Base-by-base conservation (phyloP, 2,113 vertebrate genomes). In the Bettongia penicillata region DNA sequence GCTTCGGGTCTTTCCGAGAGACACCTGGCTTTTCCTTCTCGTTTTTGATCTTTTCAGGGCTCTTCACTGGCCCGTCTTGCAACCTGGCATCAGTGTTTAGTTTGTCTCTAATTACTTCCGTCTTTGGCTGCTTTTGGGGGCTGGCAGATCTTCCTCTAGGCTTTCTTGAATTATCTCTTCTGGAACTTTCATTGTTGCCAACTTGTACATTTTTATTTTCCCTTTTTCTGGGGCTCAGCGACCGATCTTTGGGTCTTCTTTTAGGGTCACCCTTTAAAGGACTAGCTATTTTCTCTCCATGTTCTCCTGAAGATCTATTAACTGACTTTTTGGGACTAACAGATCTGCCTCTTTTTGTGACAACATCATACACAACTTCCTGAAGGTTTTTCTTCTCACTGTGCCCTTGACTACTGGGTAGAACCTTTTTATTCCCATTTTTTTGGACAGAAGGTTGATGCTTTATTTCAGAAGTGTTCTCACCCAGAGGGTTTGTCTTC, bases 61-160 rank as follows among this genome's bases (percentile, higher is more conserved):
- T n/a, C 95, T 90, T 91, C 8, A 93, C 94, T 5, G 37, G 95
- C 19, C 52, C 4, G 4, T 97, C 98, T 5, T 57, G 90, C 1
- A 55, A 23, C 91, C 43, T 92, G 52, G 84, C 91, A 22, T 93
- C 97, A n/a, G 93, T 97, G 61, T 93, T 95, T 19, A 89, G 16
- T 0, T 0, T 94, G 57, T 97, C 98, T 51, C 37, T 6, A 16
- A 90, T 26, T 95, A 96, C 98, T 26, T 96, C 99, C 53, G 96
- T 98, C 95, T 98, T 90, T 0, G 98, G 97, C 94, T 96, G 97
- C 97, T 99, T 99, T 24, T 97, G 99, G 3, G 99, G 99, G 97
- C 99, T 99, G 1, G 98, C 95, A 95, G 99, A 98, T 37, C 94
- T 94, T 7, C 97, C 98, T 53, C 12, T 94, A 51, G 91, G 94